Base-by-base conservation (phyloP, 2,888 invertebrate genomes). In the Lamellibrachia satsuma region DNA sequence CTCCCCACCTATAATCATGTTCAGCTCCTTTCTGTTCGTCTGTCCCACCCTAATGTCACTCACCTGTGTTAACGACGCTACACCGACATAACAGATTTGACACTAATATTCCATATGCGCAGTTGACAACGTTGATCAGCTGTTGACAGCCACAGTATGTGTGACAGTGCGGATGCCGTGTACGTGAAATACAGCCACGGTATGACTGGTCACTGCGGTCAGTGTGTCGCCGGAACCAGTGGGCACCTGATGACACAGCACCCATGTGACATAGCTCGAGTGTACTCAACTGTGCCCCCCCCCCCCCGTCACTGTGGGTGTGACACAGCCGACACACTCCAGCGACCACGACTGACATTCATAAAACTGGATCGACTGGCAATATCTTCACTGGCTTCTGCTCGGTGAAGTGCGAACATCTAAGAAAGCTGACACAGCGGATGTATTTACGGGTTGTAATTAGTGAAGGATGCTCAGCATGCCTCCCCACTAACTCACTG, bases 401-500 rank as follows among this genome's bases (percentile, higher is more conserved):
- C 22, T 75, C 75, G 75, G 75, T 75, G 75, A 15, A 75, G 75
- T 22, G 75, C n/a, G 75, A 75, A 15, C 75, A 75, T 3, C 3
- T 4, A 22, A n/a, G 75, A 75, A 22, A 22, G 6, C 75, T 75
- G 75, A 75, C 22, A 15, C 22, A 22, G 75, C 4, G 75, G 75
- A 75, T 75, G 75, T 75, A 75, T 75, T 75, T 75, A 75, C 22
- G 75, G 15, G 75, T 75, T 75, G 75, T 75, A 75, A 75, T 75
- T 75, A 75, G 75, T 75, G 75, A 15, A 15, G 75, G 75, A 75
- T 22, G 75, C 75, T 15, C 57, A 2, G 57, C 57, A 57, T 15
- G 57, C 15, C 57, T 57, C 75, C 75, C n/a, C 75, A 15, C 22
- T 6, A 15, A 75, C 75, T 15, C 11, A 75, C 15, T 75, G 22